Evolutionary conservation across 1,140 invertebrate genomes (phyloP), one percentile per base, ranked within the genome.

Genomic region (Cydia amplana): DNA sequence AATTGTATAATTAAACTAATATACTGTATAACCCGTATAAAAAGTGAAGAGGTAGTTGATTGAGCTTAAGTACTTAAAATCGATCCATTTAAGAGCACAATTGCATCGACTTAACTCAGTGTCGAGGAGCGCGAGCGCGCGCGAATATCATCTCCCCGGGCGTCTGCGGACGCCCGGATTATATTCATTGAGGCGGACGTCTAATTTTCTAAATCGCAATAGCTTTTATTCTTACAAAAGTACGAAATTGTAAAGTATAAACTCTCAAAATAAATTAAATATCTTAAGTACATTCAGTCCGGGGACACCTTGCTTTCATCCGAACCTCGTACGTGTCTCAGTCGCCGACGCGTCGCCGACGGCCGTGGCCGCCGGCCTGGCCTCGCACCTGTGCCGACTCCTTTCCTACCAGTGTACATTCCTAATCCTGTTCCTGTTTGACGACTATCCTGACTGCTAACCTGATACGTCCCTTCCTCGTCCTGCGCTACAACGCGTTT

Each of bases 1-100:
- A 88, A 90, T 90, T 91, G 90, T 91, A 91, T 91, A 90, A 91
- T 91, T 93, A 90, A 91, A 91, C 90, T 91, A 93, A 89, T 91
- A 60, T 72, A 64, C 85, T 91, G 90, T 91, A 91, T 87, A 91
- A 92, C 90, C 91, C 91, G 90, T 91, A 91, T 91, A 91, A 92
- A 90, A 92, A 92, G 89, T 91, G 88, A 90, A 91, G 91, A 92
- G 91, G 90, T 92, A 92, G 90, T 87, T 90, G 85, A 87, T 91
- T 91, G 88, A 90, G 87, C 88, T 90, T 92, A 90, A 92, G 89
- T 91, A 91, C 88, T 89, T 90, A 88, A 90, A 91, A 89, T 86
- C 84, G 87, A 90, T 87, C 82, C 85, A 70, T 87, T 14, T 87
- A 90, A 82, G 87, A 89, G 87, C 85, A 87, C 83, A 87, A 77